Conservation (phyloP, 2,797 vertebrate species). For the Miichthys miiuy region DNA sequence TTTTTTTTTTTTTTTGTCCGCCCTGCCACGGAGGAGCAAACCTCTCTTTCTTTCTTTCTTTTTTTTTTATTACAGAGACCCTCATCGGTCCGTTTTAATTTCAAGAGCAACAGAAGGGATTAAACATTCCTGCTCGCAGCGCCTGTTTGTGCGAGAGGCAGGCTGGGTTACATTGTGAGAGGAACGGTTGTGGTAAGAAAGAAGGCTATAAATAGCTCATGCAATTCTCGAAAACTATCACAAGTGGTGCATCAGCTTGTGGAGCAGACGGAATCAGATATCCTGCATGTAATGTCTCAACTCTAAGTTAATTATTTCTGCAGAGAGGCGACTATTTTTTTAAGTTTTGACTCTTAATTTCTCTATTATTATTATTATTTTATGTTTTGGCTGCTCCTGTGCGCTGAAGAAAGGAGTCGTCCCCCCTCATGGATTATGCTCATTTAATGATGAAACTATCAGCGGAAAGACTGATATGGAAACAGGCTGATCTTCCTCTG, state of each 20-base stretch:
- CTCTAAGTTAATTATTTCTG: constrained; percentile 52
- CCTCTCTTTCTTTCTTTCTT: not conserved
- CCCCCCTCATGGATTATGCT: constrained; percentile 75
- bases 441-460: constrained; percentile 75
- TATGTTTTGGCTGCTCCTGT: constrained; percentile 36
- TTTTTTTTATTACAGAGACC: constrained; percentile 44
- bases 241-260: constrained; percentile 84
- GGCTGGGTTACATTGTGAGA: constrained; percentile 77
- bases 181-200: constrained; percentile 82
- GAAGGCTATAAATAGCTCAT: constrained; percentile 86
- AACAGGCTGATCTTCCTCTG: constrained; percentile 66
- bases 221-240: constrained; percentile 87
- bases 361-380: constrained; percentile 21
- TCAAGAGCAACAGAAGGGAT: constrained; percentile 81
- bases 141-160: constrained; percentile 64
- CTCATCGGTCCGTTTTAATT: constrained; percentile 66
- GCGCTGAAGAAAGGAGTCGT: constrained; percentile 47
- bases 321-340: constrained; percentile 21
- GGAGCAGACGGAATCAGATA: constrained; percentile 78
- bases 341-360: constrained; percentile 67
- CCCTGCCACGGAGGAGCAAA: constrained; percentile 63
- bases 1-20: constrained; percentile 45
- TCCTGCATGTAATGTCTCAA: constrained; percentile 63
- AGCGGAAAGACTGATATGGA: constrained; percentile 70
- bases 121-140: constrained; percentile 78